A percentile compares a stretch with the other conserved stretches of the same genome.
phyloP scores from a whole-genome alignment of 37 sponge, comb jelly and placozoan species.

The Aphrocallistes beatrix region DNA sequence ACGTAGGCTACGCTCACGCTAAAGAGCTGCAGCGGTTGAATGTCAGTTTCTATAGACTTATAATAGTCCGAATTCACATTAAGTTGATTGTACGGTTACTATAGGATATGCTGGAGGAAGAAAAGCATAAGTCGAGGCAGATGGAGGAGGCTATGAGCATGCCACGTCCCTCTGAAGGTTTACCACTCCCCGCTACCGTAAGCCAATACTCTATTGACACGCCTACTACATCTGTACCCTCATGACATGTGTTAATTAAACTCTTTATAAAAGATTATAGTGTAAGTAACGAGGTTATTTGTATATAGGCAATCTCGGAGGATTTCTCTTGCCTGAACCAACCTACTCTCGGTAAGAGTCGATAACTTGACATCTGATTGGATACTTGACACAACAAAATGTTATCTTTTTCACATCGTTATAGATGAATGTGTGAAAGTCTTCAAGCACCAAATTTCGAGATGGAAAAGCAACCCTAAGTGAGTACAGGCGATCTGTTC shows the following conservation, averaged over 20 bases:
- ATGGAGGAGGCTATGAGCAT: background rate
- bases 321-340: slow-evolving; percentile 13
- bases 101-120: background rate
- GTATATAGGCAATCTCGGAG: background rate
- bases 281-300: no score
- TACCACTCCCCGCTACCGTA: background rate
- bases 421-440: background rate
- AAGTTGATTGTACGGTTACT: background rate
- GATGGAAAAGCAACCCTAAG: background rate
- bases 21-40: background rate
- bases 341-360: background rate
- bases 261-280: no score
- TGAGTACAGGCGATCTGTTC: no score
- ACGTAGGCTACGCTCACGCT: background rate
- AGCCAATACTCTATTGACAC: no score
- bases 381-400: background rate
- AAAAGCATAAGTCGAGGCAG: background rate
- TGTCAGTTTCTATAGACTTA: background rate
- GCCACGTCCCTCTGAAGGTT: background rate
- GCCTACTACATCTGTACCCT: no score
- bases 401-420: background rate
- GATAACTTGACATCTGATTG: background rate
- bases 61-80: background rate
- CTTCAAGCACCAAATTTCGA: background rate
- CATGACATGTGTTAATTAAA: no score